phyloP scores from a whole-genome alignment of 2,888 invertebrate species.

The Eulithis prunata region DNA sequence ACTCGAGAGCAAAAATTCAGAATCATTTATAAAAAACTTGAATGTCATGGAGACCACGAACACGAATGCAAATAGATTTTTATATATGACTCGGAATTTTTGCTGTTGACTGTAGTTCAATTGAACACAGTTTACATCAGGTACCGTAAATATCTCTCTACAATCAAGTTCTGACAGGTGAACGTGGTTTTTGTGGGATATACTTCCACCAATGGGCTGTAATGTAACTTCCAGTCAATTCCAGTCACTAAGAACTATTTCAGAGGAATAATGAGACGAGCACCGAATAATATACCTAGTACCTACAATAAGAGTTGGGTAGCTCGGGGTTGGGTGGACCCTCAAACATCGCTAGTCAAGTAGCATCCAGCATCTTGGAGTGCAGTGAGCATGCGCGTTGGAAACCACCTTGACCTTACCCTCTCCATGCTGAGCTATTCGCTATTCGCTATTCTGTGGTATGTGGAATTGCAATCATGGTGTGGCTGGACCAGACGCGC shows the following conservation, averaged over 20 bases:
- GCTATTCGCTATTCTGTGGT: constrained; percentile 16
- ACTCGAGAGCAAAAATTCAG: too few relatives aligned
- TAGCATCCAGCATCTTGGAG: constrained; percentile 50
- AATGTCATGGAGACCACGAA: too few relatives aligned
- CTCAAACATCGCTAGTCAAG: constrained; percentile 11
- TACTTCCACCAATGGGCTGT: too few relatives aligned
- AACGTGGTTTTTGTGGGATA: too few relatives aligned
- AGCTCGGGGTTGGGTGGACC: constrained; percentile 1
- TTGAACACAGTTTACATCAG: too few relatives aligned
- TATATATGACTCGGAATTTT: too few relatives aligned
- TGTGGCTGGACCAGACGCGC: not conserved
- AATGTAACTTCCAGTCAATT: not conserved
- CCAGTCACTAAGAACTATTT: not conserved
- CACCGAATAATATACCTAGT: too few relatives aligned
- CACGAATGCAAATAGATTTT: too few relatives aligned
- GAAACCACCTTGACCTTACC: constrained; percentile 73
- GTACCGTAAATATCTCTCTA: too few relatives aligned
- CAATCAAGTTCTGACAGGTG: too few relatives aligned
- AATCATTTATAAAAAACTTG: too few relatives aligned
- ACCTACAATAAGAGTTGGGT: not conserved
- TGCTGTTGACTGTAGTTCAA: too few relatives aligned
- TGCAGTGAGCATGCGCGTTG: constrained; percentile 66
- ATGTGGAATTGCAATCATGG: constrained; percentile 1
- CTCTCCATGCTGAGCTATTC: constrained; percentile 33
- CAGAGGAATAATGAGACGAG: not conserved